phyloP scores from a whole-genome alignment of 2,113 vertebrate species.

The Eubucco bourcierii region DNA sequence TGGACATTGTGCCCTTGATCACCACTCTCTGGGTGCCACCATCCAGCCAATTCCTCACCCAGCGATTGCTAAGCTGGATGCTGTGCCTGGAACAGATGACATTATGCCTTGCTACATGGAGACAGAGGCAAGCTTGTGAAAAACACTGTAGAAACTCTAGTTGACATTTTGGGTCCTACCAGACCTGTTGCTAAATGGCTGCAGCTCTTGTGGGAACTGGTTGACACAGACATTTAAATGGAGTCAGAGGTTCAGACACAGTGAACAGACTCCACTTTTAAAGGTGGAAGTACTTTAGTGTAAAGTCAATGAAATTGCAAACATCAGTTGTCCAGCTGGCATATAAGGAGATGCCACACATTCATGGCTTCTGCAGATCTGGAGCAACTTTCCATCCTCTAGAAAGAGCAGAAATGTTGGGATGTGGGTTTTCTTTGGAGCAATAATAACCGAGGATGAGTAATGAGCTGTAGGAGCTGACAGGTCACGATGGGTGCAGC shows the following conservation, averaged over 20 bases:
- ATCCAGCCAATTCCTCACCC: too few relatives aligned
- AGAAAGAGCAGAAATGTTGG: not conserved
- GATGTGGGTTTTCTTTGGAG: not conserved
- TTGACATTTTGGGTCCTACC: not conserved
- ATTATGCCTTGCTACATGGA: not conserved
- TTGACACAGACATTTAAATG: not conserved
- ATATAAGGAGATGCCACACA: not conserved
- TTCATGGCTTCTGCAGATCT: rapidly evolving
- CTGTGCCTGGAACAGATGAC: not conserved
- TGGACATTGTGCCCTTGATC: too few relatives aligned
- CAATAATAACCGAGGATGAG: not conserved
- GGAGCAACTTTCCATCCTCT: not conserved
- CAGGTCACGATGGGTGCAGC: not conserved
- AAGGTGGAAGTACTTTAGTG: not conserved
- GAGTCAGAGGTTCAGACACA: not conserved
- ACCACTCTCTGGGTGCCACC: too few relatives aligned
- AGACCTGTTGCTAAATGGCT: not conserved
- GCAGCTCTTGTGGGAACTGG: not conserved
- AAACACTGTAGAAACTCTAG: not conserved
- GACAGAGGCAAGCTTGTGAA: not conserved
- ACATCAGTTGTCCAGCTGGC: not conserved
- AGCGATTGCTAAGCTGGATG: not conserved
- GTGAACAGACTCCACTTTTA: not conserved
- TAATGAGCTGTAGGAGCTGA: not conserved
- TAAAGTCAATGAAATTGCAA: not conserved